Percentiles rank a stretch among this genome's conserved stretches.
Evolutionary conservation across 2,113 vertebrate genomes (phyloP).

Genomic region (Saguinus imperator): DNA sequence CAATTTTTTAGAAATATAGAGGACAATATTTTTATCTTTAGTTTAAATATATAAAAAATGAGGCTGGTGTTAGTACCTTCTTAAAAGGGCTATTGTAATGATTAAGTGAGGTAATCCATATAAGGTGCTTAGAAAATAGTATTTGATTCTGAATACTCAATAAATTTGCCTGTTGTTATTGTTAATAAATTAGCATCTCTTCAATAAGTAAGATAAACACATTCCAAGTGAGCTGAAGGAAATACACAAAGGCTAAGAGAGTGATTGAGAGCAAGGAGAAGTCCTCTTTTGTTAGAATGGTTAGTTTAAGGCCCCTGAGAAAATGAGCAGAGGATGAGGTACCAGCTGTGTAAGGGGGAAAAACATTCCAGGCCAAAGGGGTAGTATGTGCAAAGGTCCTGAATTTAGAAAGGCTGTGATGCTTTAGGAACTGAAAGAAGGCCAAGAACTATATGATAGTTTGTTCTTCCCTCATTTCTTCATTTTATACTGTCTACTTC

Average conservation of each 20-base stretch:
- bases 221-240: neutral
- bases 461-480: neutral
- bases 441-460: neutral
- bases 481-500: neutral
- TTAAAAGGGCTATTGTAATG: neutral
- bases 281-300: neutral
- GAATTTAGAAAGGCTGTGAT: neutral
- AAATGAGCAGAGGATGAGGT: neutral
- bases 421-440: neutral
- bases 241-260: neutral
- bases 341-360: neutral
- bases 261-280: neutral
- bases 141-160: neutral
- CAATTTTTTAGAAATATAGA: conserved; percentile 12
- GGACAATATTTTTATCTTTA: neutral
- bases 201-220: neutral
- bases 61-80: neutral
- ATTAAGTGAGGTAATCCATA: neutral
- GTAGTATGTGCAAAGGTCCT: neutral
- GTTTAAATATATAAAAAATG: neutral
- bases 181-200: neutral
- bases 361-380: neutral
- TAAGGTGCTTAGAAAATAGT: neutral
- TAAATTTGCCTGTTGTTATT: neutral
- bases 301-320: neutral